These are phyloP conservation scores for Amaurobius ferox DNA, from an alignment of 2,888 invertebrate genomes.

Conservation along the genomic window DNA sequence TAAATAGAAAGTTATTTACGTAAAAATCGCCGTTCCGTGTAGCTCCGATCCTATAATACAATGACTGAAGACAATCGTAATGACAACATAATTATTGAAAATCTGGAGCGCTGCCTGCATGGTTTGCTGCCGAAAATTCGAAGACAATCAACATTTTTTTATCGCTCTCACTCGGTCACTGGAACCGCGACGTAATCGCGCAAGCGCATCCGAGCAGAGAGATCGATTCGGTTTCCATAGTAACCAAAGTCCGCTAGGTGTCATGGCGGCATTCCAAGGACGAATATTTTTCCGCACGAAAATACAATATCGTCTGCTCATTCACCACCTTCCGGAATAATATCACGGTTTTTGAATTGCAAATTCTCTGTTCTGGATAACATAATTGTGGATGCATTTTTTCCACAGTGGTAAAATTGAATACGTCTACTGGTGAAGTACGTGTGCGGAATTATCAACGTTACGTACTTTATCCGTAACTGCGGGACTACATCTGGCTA, in stretches of 20 bases:
- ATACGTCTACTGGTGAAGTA: conserved; percentile 1
- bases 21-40: background rate
- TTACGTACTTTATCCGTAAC: background rate
- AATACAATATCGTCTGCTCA: background rate
- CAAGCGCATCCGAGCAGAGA: background rate
- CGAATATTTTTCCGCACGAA: background rate
- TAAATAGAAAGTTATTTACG: conserved; percentile 13
- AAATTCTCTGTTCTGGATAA: background rate
- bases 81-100: background rate
- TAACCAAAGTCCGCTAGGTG: background rate
- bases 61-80: background rate
- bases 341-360: background rate
- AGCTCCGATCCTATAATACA: background rate
- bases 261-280: conserved; percentile 14
- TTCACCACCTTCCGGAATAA: background rate
- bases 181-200: conserved; percentile 1
- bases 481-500: background rate
- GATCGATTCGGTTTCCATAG: conserved; percentile 1
- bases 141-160: background rate
- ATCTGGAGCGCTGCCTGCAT: conserved; percentile 2
- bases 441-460: background rate
- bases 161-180: conserved; percentile 4
- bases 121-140: background rate
- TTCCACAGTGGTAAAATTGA: background rate
- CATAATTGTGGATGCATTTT: background rate